Conservation (phyloP, 2,113 vertebrate species). For the Xiphophorus couchianus region DNA sequence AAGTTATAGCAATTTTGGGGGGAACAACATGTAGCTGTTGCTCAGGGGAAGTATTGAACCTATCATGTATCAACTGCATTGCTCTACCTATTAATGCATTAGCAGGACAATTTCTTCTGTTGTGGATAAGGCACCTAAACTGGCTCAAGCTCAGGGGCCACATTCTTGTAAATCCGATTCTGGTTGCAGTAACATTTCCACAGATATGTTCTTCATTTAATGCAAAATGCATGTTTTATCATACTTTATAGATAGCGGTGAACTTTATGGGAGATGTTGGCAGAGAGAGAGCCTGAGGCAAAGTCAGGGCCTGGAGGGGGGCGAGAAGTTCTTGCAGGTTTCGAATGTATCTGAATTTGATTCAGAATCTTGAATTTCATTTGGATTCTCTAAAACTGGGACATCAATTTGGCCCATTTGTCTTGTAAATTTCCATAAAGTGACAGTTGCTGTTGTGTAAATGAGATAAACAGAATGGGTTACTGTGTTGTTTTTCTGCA, state of each 20-base stretch:
- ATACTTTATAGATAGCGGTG: conserved; percentile 12
- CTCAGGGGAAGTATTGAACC: no score
- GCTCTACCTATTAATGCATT: no score
- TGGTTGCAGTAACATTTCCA: no score
- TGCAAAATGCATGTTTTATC: conserved; percentile 6
- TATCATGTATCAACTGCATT: no score
- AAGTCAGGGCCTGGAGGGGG: background rate
- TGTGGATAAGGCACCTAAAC: no score
- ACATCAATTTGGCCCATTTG: background rate
- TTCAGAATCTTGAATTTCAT: background rate
- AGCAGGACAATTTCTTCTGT: no score
- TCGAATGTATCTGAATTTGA: background rate
- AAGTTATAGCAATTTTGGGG: no score
- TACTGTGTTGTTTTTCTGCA: background rate
- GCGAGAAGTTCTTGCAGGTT: background rate
- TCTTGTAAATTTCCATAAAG: background rate
- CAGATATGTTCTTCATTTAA: background rate
- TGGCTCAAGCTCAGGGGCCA: no score
- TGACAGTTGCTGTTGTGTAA: background rate
- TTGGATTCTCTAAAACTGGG: no score
- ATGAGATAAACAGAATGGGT: background rate
- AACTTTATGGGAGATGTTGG: background rate
- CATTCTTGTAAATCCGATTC: no score
- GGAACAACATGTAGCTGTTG: no score
- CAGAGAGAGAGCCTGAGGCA: background rate